A percentile compares a stretch with the other conserved stretches of the same genome.
Conservation (phyloP, 2,888 invertebrate genomes). For the Automeris io region DNA sequence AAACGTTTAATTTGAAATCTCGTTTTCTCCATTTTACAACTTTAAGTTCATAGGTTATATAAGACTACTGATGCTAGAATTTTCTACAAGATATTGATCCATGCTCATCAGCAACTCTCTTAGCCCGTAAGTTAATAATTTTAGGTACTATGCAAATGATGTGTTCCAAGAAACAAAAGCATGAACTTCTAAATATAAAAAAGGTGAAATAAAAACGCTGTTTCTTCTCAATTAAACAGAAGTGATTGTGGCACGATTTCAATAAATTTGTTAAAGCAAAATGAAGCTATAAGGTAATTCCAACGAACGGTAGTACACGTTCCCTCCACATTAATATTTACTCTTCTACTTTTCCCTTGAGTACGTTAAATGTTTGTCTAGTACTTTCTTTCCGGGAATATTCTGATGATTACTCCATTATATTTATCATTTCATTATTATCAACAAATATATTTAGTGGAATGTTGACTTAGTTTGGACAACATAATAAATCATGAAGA, state of each 20-base stretch:
- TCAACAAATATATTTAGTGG: background rate
- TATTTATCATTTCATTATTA: background rate
- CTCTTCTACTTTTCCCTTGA: constrained; percentile 44
- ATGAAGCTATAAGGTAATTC: constrained; percentile 62
- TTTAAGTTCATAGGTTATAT: no score
- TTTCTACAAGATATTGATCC: no score
- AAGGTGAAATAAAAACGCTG: constrained; percentile 19
- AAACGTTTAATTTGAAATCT: no score
- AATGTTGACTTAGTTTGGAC: no score
- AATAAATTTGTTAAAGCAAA: constrained; percentile 65
- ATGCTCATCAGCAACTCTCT: no score
- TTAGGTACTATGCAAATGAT: no score
- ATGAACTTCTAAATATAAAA: no score
- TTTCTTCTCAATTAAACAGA: constrained; percentile 36
- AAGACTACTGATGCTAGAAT: no score
- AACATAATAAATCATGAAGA: no score
- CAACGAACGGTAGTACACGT: constrained; percentile 46
- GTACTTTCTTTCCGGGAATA: constrained; percentile 33
- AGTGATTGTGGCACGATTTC: constrained; percentile 53
- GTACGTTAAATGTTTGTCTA: constrained; percentile 36
- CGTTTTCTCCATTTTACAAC: no score
- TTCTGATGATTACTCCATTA: background rate
- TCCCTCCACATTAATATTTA: constrained; percentile 38
- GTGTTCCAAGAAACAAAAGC: no score
- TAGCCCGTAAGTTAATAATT: no score